A percentile compares a stretch with the other conserved stretches of the same genome.
phyloP scores from a whole-genome alignment of 2,113 vertebrate genomes.

The Tenrec ecaudatus region DNA sequence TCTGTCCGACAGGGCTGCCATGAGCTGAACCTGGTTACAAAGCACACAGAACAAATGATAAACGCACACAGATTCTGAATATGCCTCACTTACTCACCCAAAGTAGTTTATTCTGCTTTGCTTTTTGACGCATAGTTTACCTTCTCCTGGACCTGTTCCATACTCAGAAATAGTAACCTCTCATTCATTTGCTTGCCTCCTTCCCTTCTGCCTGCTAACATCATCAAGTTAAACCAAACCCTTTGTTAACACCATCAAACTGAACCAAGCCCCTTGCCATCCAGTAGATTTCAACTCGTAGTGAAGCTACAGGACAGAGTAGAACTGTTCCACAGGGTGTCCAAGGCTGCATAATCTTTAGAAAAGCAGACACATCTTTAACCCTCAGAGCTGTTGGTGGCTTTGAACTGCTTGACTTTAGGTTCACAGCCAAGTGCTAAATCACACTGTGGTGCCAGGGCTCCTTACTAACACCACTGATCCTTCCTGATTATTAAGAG shows the following conservation, averaged over 20 bases:
- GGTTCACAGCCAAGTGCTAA: not conserved
- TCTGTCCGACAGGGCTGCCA: not conserved
- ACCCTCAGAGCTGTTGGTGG: not conserved
- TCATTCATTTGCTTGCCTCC: not conserved
- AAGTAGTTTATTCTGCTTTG: not conserved
- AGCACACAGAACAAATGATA: not conserved
- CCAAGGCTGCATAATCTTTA: not conserved
- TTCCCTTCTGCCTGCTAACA: not conserved
- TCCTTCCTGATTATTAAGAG: not conserved
- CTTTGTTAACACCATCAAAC: too few species aligned
- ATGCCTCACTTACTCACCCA: not conserved
- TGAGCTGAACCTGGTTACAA: not conserved
- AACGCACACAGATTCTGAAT: not conserved
- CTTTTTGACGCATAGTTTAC: not conserved
- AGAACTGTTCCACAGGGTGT: not conserved
- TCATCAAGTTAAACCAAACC: not conserved
- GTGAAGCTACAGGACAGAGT: not conserved
- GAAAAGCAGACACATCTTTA: not conserved
- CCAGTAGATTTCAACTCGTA: not conserved
- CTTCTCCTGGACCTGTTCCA: not conserved
- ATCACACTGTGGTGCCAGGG: not conserved
- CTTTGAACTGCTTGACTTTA: not conserved
- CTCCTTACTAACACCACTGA: not conserved
- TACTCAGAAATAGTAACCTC: not conserved
- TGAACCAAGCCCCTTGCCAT: not conserved